Base-by-base conservation (phyloP, 2,797 vertebrate genomes). In the Eremophila alpestris region DNA sequence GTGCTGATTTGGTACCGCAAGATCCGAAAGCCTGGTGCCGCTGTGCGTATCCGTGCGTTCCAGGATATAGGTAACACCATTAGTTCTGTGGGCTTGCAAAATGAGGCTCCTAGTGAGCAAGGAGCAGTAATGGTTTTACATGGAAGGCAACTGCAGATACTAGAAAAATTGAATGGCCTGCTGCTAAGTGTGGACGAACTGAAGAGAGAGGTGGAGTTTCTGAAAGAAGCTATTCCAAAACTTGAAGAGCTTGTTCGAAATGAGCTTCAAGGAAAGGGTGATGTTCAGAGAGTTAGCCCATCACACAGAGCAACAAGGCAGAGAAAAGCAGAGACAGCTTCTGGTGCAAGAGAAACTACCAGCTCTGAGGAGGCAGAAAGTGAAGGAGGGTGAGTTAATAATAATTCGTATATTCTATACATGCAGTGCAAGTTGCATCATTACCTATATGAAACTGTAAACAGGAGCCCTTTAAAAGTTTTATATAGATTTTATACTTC, bases 121-220 rank as follows among this genome's bases (percentile, higher is more conserved):
- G 97, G 71, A 93, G 91, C 59, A 36, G 95, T 93, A 40, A 95
- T 49, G 87, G 85, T 96, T 60, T 94, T 98, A 62, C 97, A 98
- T 24, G 79, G 93, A 41, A 98, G 98, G 58, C 99, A 99, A 85
- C 85, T 97, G 16, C 99, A 99, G 96, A 98, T 99, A 65, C 92
- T 99, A 87, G 98, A 99, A 73, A 99, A 98, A 69, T 94, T 99
- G 20, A 98, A 98, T 36, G 98, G 98, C 52, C 97, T 99, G 81
- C 96, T 99, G 38, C 93, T 97, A 70, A 99, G 98, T 2, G 97
- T 99, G 91, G 99, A 99, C 0, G 99, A 99, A 90, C 98, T 99
- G 71, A 99, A 98, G 97, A 98, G 98, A 22, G 99, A 99, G 96
- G 98, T 99, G 96, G 98, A 93, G 83, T 98, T 98, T 12, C 64